phyloP scores from a whole-genome alignment of 2,113 vertebrate genomes.

The Bos javanicus region DNA sequence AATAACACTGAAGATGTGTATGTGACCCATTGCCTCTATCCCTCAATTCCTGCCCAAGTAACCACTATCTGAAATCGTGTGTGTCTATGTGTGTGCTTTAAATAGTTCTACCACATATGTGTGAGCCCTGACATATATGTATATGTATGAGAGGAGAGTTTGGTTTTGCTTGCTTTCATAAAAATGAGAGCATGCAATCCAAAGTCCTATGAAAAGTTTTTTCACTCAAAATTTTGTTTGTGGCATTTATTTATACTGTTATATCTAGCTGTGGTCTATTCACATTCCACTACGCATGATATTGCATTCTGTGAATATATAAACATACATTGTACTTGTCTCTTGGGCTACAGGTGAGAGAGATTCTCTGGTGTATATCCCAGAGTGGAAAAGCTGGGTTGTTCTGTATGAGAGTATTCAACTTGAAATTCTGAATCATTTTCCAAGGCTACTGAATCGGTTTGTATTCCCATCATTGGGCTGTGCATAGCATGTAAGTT shows the following conservation, averaged over 20 bases:
- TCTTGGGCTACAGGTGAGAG: not conserved
- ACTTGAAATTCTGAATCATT: not conserved
- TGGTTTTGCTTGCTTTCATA: not conserved
- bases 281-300: not conserved
- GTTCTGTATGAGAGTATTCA: not conserved
- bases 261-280: not conserved
- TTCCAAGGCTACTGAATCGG: not conserved
- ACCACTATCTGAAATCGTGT: not conserved
- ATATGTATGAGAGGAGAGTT: not conserved
- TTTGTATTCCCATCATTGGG: not conserved
- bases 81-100: not conserved
- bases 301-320: not conserved
- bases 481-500: not conserved
- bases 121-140: not conserved
- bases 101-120: not conserved
- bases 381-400: not conserved
- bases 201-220: not conserved
- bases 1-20: not conserved
- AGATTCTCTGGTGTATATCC: not conserved
- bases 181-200: not conserved
- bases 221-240: not conserved
- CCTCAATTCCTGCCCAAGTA: not conserved
- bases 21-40: not conserved
- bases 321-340: not conserved
- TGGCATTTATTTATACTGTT: not conserved